phyloP scores from a whole-genome alignment of 2,797 vertebrate species.

The Ptychadena robeensis region DNA sequence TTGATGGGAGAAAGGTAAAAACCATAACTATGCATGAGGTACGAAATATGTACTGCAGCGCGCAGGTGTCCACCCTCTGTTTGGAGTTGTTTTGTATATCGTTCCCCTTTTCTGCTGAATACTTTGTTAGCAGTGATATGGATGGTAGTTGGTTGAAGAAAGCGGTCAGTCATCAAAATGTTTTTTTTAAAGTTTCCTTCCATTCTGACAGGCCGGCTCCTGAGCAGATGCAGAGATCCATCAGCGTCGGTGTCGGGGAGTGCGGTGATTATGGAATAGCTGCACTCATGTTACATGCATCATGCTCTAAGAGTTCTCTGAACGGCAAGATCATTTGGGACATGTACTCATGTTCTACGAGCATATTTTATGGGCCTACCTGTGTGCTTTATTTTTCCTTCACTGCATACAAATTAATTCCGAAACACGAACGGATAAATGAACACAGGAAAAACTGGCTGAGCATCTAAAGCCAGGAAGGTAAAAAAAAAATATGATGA shows the following conservation, averaged over 20 bases:
- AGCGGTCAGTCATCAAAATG: slow-evolving; percentile 33
- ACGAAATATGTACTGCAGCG: too few relatives aligned
- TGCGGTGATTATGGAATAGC: slow-evolving; percentile 26
- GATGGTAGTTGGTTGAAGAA: slow-evolving; percentile 3
- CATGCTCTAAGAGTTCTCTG: not conserved
- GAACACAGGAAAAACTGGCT: slow-evolving; percentile 36
- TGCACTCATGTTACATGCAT: slow-evolving; percentile 30
- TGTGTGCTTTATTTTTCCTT: slow-evolving; percentile 30
- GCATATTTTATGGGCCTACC: slow-evolving; percentile 29
- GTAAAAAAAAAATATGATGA: slow-evolving; percentile 56
- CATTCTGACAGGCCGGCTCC: slow-evolving; percentile 16
- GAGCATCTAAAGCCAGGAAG: slow-evolving; percentile 46
- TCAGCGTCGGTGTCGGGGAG: slow-evolving; percentile 1
- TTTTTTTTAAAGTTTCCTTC: slow-evolving; percentile 35
- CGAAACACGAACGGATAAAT: slow-evolving; percentile 41
- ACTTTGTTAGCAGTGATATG: too few relatives aligned
- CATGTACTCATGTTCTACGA: slow-evolving; percentile 17
- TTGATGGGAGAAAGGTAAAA: too few relatives aligned
- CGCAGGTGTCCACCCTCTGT: too few relatives aligned
- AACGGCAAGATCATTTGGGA: slow-evolving; percentile 29
- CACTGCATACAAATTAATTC: slow-evolving; percentile 43
- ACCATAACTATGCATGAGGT: too few relatives aligned
- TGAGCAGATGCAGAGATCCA: slow-evolving; percentile 39
- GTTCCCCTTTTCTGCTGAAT: too few relatives aligned
- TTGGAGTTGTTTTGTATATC: too few relatives aligned